Percentiles rank a stretch among this genome's conserved stretches.
Evolutionary conservation across 2,888 invertebrate genomes (phyloP).

Genomic region (Sinotaia quadrata): DNA sequence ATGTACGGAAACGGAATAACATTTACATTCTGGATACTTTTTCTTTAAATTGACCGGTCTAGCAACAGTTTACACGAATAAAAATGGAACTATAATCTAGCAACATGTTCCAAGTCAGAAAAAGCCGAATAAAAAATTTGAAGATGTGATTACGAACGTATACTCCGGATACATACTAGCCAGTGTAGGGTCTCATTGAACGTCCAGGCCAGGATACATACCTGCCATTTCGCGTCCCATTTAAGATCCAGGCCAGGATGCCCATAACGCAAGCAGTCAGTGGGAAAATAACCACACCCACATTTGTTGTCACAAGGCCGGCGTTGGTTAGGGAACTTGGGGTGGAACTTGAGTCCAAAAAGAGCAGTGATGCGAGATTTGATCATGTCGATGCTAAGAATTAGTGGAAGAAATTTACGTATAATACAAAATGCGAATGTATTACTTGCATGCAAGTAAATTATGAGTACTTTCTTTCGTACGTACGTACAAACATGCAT

Average conservation of each 20-base stretch:
- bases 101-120: too few relatives aligned
- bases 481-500: too few relatives aligned
- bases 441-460: not conserved
- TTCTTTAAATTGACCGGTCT: too few relatives aligned
- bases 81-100: too few relatives aligned
- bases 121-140: too few relatives aligned
- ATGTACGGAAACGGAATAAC: too few relatives aligned
- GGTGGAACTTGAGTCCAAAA: conserved; percentile 48
- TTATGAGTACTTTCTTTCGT: too few relatives aligned
- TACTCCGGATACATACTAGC: too few relatives aligned
- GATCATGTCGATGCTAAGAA: conserved; percentile 25
- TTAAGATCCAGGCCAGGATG: conserved; percentile 34
- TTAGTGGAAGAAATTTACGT: not conserved
- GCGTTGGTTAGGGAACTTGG: conserved; percentile 41
- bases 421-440: not conserved
- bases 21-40: too few relatives aligned
- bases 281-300: conserved; percentile 40
- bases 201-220: not conserved
- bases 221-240: conserved; percentile 19
- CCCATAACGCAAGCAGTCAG: conserved; percentile 30
- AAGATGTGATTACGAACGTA: too few relatives aligned
- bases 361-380: conserved; percentile 30
- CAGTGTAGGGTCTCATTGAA: too few relatives aligned
- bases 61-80: too few relatives aligned
- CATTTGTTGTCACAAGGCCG: conserved; percentile 35